Conservation (phyloP, 64 coral and sea anemone genomes). For the Actinia equina region DNA sequence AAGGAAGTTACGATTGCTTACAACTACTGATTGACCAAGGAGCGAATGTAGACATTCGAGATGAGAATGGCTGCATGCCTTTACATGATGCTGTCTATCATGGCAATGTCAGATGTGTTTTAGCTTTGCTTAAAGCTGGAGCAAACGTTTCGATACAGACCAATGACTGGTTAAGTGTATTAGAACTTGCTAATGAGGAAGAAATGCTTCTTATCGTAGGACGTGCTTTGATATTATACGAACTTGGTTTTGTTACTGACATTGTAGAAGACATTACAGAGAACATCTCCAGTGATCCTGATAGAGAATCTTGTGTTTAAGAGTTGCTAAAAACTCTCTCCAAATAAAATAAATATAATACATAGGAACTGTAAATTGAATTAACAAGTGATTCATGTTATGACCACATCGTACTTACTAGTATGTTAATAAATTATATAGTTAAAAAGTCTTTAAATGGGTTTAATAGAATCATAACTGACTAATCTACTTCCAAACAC, state of each 20-base stretch:
- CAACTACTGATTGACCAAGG: conserved; percentile 79
- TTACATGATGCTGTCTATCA: conserved; percentile 81
- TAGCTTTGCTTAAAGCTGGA: conserved; percentile 68
- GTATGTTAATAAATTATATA: background rate
- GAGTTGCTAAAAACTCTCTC: background rate
- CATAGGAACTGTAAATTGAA: background rate
- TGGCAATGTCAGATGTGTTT: conserved; percentile 45
- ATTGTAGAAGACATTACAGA: conserved; percentile 38
- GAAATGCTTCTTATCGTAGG: conserved; percentile 64
- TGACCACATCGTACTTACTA: background rate
- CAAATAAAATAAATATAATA: background rate
- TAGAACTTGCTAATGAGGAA: conserved; percentile 66
- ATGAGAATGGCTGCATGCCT: conserved; percentile 45
- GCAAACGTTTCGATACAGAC: conserved; percentile 55
- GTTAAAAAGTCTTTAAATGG: background rate
- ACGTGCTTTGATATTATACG: conserved; percentile 55
- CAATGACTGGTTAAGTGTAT: conserved; percentile 16
- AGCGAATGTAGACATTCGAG: conserved; percentile 56
- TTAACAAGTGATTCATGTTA: background rate
- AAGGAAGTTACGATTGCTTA: conserved; percentile 79
- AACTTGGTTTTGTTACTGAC: conserved; percentile 9
- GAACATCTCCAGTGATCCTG: conserved; percentile 29
- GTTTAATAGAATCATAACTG: background rate
- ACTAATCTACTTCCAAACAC: background rate
- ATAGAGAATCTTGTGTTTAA: conserved; percentile 85